These are phyloP conservation scores for Bathynomus jamesi DNA, from an alignment of 1,140 invertebrate genomes.

Conservation along the genomic window DNA sequence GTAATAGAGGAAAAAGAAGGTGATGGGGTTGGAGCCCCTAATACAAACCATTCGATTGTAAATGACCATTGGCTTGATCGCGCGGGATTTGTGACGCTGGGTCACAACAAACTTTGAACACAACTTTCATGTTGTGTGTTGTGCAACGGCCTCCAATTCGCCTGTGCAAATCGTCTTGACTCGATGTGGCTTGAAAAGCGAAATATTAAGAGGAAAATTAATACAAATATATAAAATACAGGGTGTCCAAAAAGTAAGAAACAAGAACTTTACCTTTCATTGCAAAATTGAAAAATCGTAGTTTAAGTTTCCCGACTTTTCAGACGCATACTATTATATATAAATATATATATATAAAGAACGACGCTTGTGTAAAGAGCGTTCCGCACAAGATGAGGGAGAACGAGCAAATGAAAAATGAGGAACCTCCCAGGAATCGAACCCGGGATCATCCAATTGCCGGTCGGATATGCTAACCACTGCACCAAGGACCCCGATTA, in stretches of 20 bases:
- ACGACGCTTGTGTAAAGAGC: too few relatives aligned
- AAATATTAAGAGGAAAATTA: neutral
- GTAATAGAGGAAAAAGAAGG: neutral
- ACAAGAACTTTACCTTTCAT: neutral
- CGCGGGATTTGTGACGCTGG: conserved; percentile 5
- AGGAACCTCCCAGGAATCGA: too few relatives aligned
- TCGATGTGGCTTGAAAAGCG: conserved; percentile 62
- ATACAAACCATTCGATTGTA: conserved; percentile 18
- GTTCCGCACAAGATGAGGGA: too few relatives aligned
- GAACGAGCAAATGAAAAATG: too few relatives aligned
- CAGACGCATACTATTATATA: too few relatives aligned
- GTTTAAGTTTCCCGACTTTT: too few relatives aligned
- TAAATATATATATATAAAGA: too few relatives aligned
- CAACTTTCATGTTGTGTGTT: conserved; percentile 90
- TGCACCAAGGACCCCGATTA: too few relatives aligned
- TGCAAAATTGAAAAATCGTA: too few relatives aligned
- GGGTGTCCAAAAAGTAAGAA: too few relatives aligned
- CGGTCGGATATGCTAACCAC: too few relatives aligned
- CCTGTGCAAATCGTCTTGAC: conserved; percentile 79
- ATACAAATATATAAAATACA: neutral
- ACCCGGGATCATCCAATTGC: too few relatives aligned
- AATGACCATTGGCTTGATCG: conserved; percentile 26
- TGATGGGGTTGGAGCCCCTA: neutral
- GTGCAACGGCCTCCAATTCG: conserved; percentile 82
- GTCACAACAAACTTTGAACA: conserved; percentile 66